Evolutionary conservation across 2,113 vertebrate species (phyloP).

Genomic region (Pituophis catenifer): DNA sequence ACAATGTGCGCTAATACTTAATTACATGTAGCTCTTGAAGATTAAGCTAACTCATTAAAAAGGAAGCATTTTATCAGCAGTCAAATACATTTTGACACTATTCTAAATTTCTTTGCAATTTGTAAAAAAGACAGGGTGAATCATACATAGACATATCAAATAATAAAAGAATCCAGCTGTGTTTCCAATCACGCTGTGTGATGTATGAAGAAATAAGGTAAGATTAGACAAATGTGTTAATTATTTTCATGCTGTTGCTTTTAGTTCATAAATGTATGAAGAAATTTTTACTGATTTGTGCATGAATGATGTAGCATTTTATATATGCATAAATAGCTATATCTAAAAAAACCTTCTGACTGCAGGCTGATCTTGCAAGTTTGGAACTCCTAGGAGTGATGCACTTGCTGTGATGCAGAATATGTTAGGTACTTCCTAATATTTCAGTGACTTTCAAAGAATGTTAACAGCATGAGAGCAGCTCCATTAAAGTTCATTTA

Average conservation of each 20-base stretch:
- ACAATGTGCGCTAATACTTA: constrained; percentile 37
- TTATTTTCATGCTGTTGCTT: constrained; percentile 56
- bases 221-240: constrained; percentile 58
- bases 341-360: constrained; percentile 64
- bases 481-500: neutral
- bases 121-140: constrained; percentile 38
- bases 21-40: constrained; percentile 30
- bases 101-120: constrained; percentile 39
- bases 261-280: constrained; percentile 47
- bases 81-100: neutral
- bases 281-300: constrained; percentile 53
- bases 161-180: constrained; percentile 21
- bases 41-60: constrained; percentile 33
- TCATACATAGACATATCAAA: constrained; percentile 24
- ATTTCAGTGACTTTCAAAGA: constrained; percentile 36
- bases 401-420: constrained; percentile 62
- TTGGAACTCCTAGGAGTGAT: constrained; percentile 42
- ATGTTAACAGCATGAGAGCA: constrained; percentile 60
- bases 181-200: constrained; percentile 40
- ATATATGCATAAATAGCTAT: constrained; percentile 59
- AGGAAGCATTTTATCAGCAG: constrained; percentile 30
- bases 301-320: constrained; percentile 59
- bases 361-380: constrained; percentile 51
- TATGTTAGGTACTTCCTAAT: constrained; percentile 56
- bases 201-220: constrained; percentile 37